Percentiles rank a stretch among this genome's conserved stretches.
These are phyloP conservation scores for Agrotis clavis DNA, from an alignment of 2,888 invertebrate species.

Conservation along the genomic window DNA sequence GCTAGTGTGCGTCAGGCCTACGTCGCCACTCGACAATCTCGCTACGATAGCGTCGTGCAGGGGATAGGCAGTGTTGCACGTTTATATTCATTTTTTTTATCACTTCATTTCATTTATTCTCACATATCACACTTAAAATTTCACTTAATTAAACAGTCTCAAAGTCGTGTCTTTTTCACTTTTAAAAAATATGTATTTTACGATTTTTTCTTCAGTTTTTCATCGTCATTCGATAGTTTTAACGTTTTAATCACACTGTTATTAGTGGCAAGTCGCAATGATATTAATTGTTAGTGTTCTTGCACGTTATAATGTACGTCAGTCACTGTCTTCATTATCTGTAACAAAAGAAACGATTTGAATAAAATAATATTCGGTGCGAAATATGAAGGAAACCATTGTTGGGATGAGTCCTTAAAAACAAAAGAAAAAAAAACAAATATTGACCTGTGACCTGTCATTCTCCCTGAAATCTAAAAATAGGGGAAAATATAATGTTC, in stretches of 20 bases:
- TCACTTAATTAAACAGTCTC: slow-evolving; percentile 50
- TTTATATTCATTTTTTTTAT: neutral
- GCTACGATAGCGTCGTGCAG: neutral
- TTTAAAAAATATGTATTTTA: slow-evolving; percentile 32
- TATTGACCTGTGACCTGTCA: too few relatives aligned
- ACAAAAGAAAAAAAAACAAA: too few relatives aligned
- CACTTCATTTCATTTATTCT: slow-evolving; percentile 29
- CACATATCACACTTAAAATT: slow-evolving; percentile 32
- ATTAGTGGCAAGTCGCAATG: slow-evolving; percentile 48
- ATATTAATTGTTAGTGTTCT: slow-evolving; percentile 36
- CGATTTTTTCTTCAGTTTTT: slow-evolving; percentile 36
- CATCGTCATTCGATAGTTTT: slow-evolving; percentile 41
- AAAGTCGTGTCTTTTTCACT: slow-evolving; percentile 51
- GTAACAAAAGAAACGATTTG: slow-evolving; percentile 16
- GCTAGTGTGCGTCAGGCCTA: too few relatives aligned
- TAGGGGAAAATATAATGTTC: too few relatives aligned
- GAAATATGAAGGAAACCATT: too few relatives aligned
- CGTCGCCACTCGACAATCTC: neutral
- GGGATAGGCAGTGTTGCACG: slow-evolving; percentile 4
- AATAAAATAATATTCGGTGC: neutral
- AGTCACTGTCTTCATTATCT: slow-evolving; percentile 32
- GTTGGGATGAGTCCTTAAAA: too few relatives aligned
- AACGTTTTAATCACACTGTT: slow-evolving; percentile 56
- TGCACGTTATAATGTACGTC: slow-evolving; percentile 27
- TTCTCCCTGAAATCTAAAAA: too few relatives aligned